Evolutionary conservation across 2,797 vertebrate genomes (phyloP), one percentile per base, ranked within the genome.

Genomic region (Sebastes steindachneri): DNA sequence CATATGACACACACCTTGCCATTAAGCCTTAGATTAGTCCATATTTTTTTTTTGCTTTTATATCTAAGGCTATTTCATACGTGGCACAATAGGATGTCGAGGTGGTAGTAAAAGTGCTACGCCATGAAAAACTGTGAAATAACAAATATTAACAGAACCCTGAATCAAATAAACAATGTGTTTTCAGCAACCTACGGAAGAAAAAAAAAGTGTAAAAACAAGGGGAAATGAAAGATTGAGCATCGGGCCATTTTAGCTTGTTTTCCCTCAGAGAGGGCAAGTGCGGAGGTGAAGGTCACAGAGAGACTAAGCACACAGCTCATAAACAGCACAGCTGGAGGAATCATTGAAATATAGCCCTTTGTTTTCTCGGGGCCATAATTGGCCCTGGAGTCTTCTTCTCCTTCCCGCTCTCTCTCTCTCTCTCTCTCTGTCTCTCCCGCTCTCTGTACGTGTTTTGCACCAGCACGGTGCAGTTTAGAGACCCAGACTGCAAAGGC

Each of bases 21-120:
- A 97, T 97, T 97, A 97, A 96, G 95, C 94, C 93, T 96, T 92
- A 97, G 96, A 98, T 97, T 97, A 98, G 96, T 96, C 95, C 95
- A 96, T 96, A 96, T 96, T 95, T 94, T 83, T 81, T 80, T 81
- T 72, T 74, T 81, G 71, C 70, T 88, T 97, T 96, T 95, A 95
- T 95, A 96, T 95, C 93, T 93, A 80, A 87, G 85, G 93, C 89
- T 95, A 91, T 96, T 96, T 96, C 93, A 94, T 94, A 96, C 94
- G 94, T 93, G 92, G 92, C 94, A 92, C 93, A 93, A 93, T 95
- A 93, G 93, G 92, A 95, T 94, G 95, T 93, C 89, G 93, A 87
- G 81, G 86, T 89, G 74, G 93, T 94, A 93, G 94, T 95, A 94
- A 96, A 96, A 94, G 92, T 95, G 95, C 82, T 90, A 92, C 88